A percentile compares a stretch with the other conserved stretches of the same genome.
Conservation (phyloP, 2,888 invertebrate species). For the Aradus depressus region DNA sequence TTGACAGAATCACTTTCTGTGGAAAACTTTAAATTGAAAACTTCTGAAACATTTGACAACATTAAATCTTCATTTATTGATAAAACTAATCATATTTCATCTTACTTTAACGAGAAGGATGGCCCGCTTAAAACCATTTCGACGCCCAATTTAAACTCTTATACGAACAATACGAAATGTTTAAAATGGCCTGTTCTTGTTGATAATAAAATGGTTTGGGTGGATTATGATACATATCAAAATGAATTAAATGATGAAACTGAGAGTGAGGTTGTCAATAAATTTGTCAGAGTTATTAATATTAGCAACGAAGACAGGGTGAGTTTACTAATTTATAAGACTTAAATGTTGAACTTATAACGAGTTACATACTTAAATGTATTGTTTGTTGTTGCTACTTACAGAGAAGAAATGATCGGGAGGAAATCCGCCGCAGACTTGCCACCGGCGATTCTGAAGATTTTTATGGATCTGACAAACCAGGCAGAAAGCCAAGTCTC, state of each 20-base stretch:
- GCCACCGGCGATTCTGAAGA: constrained; percentile 78
- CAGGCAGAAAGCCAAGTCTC: constrained; percentile 73
- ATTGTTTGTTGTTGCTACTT: constrained; percentile 34
- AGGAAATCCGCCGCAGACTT: constrained; percentile 77
- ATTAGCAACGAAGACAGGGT: constrained; percentile 41
- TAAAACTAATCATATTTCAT: constrained; percentile 26
- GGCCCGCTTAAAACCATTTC: constrained; percentile 15
- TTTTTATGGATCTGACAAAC: constrained; percentile 51
- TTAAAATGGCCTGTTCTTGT: constrained; percentile 15
- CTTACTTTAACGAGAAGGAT: constrained; percentile 22
- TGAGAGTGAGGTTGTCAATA: constrained; percentile 45
- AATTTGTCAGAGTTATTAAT: constrained; percentile 45
- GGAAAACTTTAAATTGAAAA: constrained; percentile 35
- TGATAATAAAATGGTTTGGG: constrained; percentile 17
- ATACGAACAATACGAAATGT: background rate
- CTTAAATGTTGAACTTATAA: too few species aligned
- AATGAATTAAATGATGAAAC: constrained; percentile 32
- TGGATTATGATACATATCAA: constrained; percentile 16
- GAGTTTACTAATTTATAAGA: too few species aligned
- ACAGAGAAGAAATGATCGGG: constrained; percentile 80
- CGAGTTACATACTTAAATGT: too few species aligned
- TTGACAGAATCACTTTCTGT: constrained; percentile 36
- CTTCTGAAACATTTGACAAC: constrained; percentile 34
- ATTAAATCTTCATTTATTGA: constrained; percentile 24
- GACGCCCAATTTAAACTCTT: constrained; percentile 10